A percentile compares a stretch with the other conserved stretches of the same genome.
phyloP scores from a whole-genome alignment of 1,140 invertebrate genomes.

The Rhyzopertha dominica region DNA sequence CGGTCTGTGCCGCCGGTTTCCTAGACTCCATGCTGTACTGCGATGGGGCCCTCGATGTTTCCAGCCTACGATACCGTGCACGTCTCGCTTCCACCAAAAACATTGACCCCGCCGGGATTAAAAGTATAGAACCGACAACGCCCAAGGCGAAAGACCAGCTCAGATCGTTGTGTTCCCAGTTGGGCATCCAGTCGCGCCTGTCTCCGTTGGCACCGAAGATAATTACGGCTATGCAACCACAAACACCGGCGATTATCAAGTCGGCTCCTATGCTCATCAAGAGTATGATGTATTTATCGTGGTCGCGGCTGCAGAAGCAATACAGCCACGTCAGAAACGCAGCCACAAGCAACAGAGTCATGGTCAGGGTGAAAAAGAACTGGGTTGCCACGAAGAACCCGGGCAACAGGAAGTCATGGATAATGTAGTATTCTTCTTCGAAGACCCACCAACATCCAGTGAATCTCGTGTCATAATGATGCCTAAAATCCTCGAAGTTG shows the following conservation, averaged over 20 bases:
- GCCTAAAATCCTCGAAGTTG: slow-evolving; percentile 72
- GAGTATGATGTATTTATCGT: slow-evolving; percentile 70
- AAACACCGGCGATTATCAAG: slow-evolving; percentile 66
- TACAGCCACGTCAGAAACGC: slow-evolving; percentile 67
- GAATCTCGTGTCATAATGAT: slow-evolving; percentile 75
- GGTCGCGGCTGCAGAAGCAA: slow-evolving; percentile 68
- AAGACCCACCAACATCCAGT: slow-evolving; percentile 88
- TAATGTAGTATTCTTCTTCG: slow-evolving; percentile 89
- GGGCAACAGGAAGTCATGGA: slow-evolving; percentile 73
- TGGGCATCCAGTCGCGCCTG: slow-evolving; percentile 91
- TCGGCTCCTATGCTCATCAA: slow-evolving; percentile 67
- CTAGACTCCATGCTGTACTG: slow-evolving; percentile 53
- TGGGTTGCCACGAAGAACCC: slow-evolving; percentile 91
- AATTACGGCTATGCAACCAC: slow-evolving; percentile 67
- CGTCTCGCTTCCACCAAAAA: slow-evolving; percentile 78
- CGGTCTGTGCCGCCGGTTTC: slow-evolving; percentile 51
- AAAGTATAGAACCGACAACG: slow-evolving; percentile 67
- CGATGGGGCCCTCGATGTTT: slow-evolving; percentile 56
- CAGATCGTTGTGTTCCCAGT: slow-evolving; percentile 93
- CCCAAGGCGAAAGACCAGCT: slow-evolving; percentile 90
- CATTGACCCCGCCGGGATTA: slow-evolving; percentile 68
- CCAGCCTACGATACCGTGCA: slow-evolving; percentile 63
- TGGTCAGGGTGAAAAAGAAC: slow-evolving; percentile 83
- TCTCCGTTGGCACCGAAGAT: slow-evolving; percentile 85
- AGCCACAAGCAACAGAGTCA: slow-evolving; percentile 71